Evolutionary conservation across 2,888 invertebrate genomes (phyloP).

Genomic region (Mimachlamys varia): DNA sequence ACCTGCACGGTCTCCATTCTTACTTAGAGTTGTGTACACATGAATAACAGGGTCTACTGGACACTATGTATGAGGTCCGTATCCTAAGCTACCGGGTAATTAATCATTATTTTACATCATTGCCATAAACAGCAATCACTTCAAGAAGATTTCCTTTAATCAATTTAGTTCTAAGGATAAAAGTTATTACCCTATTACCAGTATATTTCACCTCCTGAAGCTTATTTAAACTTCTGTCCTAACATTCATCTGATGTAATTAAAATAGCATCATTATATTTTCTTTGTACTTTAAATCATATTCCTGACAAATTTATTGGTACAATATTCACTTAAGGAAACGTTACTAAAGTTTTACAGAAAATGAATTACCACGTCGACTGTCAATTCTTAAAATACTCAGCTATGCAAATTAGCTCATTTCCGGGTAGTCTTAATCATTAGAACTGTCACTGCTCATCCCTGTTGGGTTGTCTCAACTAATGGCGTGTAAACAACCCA

Average conservation of each 20-base stretch:
- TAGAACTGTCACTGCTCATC: not conserved
- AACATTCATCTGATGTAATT: not conserved
- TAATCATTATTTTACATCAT: too few relatives aligned
- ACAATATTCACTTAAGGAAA: not conserved
- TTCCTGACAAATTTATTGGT: not conserved
- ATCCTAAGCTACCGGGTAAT: too few relatives aligned
- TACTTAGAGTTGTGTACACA: too few relatives aligned
- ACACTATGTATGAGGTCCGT: too few relatives aligned
- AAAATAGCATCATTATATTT: not conserved
- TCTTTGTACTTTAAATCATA: not conserved
- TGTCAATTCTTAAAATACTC: slow-evolving; percentile 21
- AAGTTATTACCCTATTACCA: too few relatives aligned
- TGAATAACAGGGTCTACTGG: too few relatives aligned
- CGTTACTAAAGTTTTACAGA: not conserved
- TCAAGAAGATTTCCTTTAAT: too few relatives aligned
- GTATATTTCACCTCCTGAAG: not conserved
- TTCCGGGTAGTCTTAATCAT: not conserved
- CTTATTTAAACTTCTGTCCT: not conserved
- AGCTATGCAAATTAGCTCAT: not conserved
- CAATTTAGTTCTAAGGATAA: too few relatives aligned
- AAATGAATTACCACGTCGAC: not conserved
- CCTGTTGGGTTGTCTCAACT: not conserved
- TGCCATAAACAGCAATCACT: too few relatives aligned
- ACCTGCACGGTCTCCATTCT: too few relatives aligned
- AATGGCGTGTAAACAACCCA: not conserved